Base-by-base conservation (phyloP, 2,888 invertebrate species). In the Phytoseiulus persimilis region DNA sequence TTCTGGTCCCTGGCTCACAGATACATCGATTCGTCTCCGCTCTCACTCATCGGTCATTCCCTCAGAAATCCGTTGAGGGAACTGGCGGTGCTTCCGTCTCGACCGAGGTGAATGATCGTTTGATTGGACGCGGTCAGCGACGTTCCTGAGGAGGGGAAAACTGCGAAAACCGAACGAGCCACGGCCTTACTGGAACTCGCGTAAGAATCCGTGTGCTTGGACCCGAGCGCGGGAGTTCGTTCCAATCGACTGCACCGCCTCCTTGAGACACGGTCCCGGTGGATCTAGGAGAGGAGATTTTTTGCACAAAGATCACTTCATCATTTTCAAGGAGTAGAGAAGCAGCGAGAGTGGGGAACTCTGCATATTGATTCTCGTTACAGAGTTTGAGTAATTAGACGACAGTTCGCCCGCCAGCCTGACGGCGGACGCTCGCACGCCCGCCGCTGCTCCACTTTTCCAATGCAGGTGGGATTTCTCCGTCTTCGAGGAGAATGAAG, bases 361-460 rank as follows among this genome's bases (percentile, higher is more conserved):
- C 65, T 28, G 65, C 65, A 65, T 65, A 65, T 65, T 65, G 65
- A 65, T 65, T 65, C 65, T 65, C 65, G 65, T 65, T 65, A 65
- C 65, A 65, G 65, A 65, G 65, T 65, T 65, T 65, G 65, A 65
- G 65, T 65, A 65, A 65, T 65, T 65, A 65, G 65, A 65, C 65
- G 65, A 65, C 65, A 28, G 65, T 65, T 65, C 65, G 65, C 65
- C 18, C 65, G 65, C 65, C 28, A 6, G 65, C 14, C 46, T 2
- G 65, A 6, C 65, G 18, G 65, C 65, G 2, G 23, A 14, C 46
- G 65, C 65, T 23, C 28, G 18, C 65, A 65, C 65, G 65, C 65
- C 65, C 65, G 1, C 28, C 65, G 65, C 65, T 65, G 65, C 28
- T 65, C 65, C 65, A 23, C 28, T 23, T 65, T 65, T 65, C 28